These are phyloP conservation scores for Epinephelus awoara DNA, from an alignment of 2,797 vertebrate species.

Conservation along the genomic window DNA sequence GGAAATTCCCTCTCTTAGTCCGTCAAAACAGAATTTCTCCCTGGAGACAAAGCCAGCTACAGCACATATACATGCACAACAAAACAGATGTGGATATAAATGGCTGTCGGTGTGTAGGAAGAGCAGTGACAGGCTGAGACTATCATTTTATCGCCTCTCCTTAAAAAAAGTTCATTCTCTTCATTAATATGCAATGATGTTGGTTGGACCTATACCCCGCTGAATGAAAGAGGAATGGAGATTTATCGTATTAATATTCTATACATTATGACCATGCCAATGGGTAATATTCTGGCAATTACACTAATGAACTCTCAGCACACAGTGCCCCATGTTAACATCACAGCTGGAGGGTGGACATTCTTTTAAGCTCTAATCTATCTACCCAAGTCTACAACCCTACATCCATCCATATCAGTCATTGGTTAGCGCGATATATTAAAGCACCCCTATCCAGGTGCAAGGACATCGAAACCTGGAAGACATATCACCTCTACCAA, in stretches of 20 bases:
- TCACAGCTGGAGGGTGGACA: conserved; percentile 76
- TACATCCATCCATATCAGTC: conserved; percentile 72
- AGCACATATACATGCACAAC: conserved; percentile 32
- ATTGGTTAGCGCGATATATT: conserved; percentile 51
- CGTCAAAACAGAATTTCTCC: conserved; percentile 75
- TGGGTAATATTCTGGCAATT: conserved; percentile 80
- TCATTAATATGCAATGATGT: conserved; percentile 69
- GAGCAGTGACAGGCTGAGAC: conserved; percentile 28
- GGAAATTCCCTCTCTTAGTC: conserved; percentile 77
- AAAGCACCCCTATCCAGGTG: conserved; percentile 61
- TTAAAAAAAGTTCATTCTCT: conserved; percentile 56
- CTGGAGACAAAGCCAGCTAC: conserved; percentile 57
- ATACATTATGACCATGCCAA: conserved; percentile 77
- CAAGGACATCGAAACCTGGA: conserved; percentile 80
- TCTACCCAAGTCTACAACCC: conserved; percentile 54
- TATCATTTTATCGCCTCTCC: conserved; percentile 41
- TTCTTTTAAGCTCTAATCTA: conserved; percentile 76
- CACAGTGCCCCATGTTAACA: conserved; percentile 74
- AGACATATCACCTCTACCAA: conserved; percentile 76
- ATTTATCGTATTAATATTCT: conserved; percentile 79
- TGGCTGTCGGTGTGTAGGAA: conserved; percentile 16
- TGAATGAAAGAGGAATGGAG: conserved; percentile 62
- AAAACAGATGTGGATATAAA: conserved; percentile 64
- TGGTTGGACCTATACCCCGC: conserved; percentile 40
- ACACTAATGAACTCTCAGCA: conserved; percentile 80